Evolutionary conservation across 2,113 vertebrate genomes (phyloP).

Genomic region (Chlorodrepanis virens): DNA sequence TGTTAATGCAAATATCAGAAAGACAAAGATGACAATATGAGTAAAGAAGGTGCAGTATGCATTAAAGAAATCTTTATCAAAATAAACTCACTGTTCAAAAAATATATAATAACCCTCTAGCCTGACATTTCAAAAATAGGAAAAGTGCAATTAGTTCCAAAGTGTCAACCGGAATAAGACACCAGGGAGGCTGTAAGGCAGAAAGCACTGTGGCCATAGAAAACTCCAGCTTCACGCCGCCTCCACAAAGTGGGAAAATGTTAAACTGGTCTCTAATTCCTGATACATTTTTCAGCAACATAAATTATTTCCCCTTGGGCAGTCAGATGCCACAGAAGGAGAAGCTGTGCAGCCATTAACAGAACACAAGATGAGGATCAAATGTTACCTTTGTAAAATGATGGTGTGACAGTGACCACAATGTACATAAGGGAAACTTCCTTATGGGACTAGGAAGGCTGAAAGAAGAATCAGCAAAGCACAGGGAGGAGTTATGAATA

Average conservation of each 20-base stretch:
- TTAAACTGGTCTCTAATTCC: neutral
- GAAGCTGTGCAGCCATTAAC: rapidly evolving
- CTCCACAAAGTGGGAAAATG: neutral
- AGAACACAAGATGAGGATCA: neutral
- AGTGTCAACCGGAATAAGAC: neutral
- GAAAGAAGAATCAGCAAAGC: neutral
- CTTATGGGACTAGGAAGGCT: neutral
- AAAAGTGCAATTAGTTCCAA: neutral
- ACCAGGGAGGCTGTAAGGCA: neutral
- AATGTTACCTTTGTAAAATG: neutral
- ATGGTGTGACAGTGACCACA: neutral
- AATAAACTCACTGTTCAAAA: neutral
- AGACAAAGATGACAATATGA: neutral
- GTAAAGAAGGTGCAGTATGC: neutral
- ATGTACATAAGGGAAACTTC: neutral
- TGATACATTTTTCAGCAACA: neutral
- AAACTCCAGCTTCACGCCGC: neutral
- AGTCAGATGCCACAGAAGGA: neutral
- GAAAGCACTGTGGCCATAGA: neutral
- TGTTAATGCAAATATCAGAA: neutral
- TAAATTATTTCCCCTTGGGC: neutral
- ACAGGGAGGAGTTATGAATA: neutral
- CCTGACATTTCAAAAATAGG: neutral
- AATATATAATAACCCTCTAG: neutral
- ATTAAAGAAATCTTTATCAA: neutral